Evolutionary conservation across 1,140 invertebrate genomes (phyloP).

Genomic region (Whitmania pigra): DNA sequence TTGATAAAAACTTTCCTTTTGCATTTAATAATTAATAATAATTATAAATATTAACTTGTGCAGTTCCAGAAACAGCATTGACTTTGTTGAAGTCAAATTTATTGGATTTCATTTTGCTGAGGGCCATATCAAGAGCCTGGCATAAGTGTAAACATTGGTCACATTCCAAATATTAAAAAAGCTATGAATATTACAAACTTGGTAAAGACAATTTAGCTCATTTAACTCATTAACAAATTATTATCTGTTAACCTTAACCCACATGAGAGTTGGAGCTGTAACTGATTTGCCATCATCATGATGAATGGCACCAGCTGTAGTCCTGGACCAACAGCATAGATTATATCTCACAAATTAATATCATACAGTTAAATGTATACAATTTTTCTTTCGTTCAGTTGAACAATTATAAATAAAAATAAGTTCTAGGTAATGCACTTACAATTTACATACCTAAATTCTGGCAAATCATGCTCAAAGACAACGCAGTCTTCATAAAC

Average conservation of each 20-base stretch:
- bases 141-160: slow-evolving; percentile 13
- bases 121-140: slow-evolving; percentile 68
- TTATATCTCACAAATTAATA: slow-evolving; percentile 19
- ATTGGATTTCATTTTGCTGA: slow-evolving; percentile 63
- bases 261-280: slow-evolving; percentile 72
- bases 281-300: slow-evolving; percentile 50
- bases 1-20: not conserved
- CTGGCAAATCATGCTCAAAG: slow-evolving; percentile 77
- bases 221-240: not conserved
- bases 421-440: not conserved
- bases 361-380: not conserved
- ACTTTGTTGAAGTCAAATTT: slow-evolving; percentile 71
- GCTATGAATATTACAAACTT: not conserved
- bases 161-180: not conserved
- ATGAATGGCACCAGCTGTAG: slow-evolving; percentile 54
- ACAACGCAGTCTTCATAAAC: slow-evolving; percentile 66
- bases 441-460: slow-evolving; percentile 58
- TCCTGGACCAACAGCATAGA: slow-evolving; percentile 29
- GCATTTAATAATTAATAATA: too few species aligned
- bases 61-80: slow-evolving; percentile 70
- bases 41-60: slow-evolving; percentile 65
- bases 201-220: not conserved
- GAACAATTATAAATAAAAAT: not conserved
- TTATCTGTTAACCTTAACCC: slow-evolving; percentile 57
- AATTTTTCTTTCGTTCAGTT: not conserved